Evolutionary conservation across 2,113 vertebrate species (phyloP).

Genomic region (Peromyscus polionotus): DNA sequence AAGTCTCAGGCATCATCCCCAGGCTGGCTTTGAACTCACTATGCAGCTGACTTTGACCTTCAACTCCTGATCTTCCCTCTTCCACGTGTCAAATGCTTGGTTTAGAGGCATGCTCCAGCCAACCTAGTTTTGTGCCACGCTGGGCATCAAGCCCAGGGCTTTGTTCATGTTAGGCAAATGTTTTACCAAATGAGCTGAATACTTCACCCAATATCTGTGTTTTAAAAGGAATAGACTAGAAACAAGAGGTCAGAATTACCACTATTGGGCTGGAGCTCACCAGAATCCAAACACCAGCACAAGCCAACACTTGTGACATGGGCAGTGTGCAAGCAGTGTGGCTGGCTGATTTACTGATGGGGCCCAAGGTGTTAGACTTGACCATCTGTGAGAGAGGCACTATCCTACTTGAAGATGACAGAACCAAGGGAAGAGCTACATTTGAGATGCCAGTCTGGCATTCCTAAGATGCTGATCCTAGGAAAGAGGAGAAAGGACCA

Average conservation of each 20-base stretch:
- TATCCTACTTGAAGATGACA: too few species aligned
- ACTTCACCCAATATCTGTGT: neutral
- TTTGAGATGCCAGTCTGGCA: neutral
- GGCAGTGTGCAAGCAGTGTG: too few species aligned
- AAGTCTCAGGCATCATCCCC: neutral
- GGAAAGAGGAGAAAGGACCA: neutral
- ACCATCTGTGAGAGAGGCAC: neutral
- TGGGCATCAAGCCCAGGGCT: neutral
- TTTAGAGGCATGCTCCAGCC: neutral
- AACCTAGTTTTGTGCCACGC: neutral
- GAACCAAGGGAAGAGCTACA: neutral
- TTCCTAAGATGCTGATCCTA: neutral
- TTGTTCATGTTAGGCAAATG: too few species aligned
- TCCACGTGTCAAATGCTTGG: neutral
- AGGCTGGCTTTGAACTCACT: neutral
- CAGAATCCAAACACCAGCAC: neutral
- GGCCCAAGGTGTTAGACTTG: neutral
- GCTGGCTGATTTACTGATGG: neutral
- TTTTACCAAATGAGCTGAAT: neutral
- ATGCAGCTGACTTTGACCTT: neutral
- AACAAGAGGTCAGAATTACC: slow-evolving; percentile 18
- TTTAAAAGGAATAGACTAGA: neutral
- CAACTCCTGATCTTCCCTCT: neutral
- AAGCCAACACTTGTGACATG: neutral
- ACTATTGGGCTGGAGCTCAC: neutral